Evolutionary conservation across 2,888 invertebrate species (phyloP), one percentile per base, ranked within the genome.

Genomic region (Dryadula phaetusa): DNA sequence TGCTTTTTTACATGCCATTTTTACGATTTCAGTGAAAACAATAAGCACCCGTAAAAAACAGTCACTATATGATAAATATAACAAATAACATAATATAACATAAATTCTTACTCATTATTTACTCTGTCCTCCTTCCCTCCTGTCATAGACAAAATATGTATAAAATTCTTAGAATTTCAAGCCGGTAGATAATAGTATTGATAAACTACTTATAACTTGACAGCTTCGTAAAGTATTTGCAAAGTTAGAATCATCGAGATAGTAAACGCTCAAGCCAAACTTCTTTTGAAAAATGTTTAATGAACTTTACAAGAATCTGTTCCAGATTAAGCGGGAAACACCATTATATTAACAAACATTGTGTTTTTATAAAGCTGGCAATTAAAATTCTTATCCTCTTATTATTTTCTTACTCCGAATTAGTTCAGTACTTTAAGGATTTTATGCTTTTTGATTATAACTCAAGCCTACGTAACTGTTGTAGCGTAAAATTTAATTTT

Each of bases 381-480:
- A 86, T 88, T 87, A 87, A 87, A 87, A 86, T 84, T 82, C 85
- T 86, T 85, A 86, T 83, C 80, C 80, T 76, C 75, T 75, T 75
- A 74, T 78, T 79, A 81, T 83, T 82, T 79, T 79, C 79, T 76
- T 75, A 75, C 14, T 40, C 22, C 16, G n/a, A 56, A 40, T 32
- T 44, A 42, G 12, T 14, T 18, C 32, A 8, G 18, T 34, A 34
- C 40, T 28, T 49, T 20, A 5, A n/a, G 20, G 20, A 14, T 44
- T 60, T 58, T 5, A 40, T 42, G 6, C 20, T 60, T n/a, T 28
- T 58, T 44, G 16, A 3, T 44, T 14, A 5, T 42, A 14, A 44
- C 12, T 42, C 28, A 58, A 28, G 14, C 6, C 28, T 58, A 28
- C 7, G 16, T 32, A 52, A 3, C 10, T 28, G 25, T 18, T 12